Evolutionary conservation across 2,113 vertebrate species (phyloP).

Genomic region (Myocastor coypus): DNA sequence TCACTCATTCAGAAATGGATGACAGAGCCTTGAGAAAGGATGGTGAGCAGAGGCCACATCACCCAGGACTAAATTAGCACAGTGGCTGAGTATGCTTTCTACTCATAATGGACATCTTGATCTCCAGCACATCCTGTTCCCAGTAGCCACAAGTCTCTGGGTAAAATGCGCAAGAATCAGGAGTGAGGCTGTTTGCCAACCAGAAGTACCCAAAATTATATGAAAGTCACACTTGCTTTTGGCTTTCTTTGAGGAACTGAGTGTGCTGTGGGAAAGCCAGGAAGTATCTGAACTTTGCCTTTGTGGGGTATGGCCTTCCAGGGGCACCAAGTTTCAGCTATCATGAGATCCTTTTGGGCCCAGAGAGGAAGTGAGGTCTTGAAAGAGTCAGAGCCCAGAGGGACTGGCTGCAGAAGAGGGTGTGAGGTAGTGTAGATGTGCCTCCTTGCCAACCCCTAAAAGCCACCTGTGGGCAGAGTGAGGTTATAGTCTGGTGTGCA

Average conservation of each 20-base stretch:
- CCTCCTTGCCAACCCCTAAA: not conserved
- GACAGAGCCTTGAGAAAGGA: not conserved
- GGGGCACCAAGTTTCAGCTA: not conserved
- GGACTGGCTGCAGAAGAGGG: not conserved
- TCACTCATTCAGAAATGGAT: not conserved
- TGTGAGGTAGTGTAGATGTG: too few species aligned
- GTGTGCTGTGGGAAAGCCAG: too few species aligned
- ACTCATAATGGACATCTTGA: not conserved
- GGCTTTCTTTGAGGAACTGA: not conserved
- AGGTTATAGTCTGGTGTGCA: not conserved
- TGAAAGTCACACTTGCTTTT: not conserved
- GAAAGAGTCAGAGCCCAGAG: not conserved
- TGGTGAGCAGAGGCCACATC: not conserved
- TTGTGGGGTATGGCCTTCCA: not conserved
- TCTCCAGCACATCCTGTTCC: not conserved
- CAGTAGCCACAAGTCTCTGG: not conserved
- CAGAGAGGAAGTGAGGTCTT: not conserved
- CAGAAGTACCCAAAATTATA: not conserved
- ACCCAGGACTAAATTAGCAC: not conserved
- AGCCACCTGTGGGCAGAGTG: not conserved
- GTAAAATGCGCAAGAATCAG: not conserved
- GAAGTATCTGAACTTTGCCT: not conserved
- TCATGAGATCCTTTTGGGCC: not conserved
- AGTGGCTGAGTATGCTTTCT: not conserved
- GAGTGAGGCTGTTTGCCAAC: not conserved